Evolutionary conservation across 2,113 vertebrate genomes (phyloP), one percentile per base, ranked within the genome.

Genomic region (Narcine bancroftii): DNA sequence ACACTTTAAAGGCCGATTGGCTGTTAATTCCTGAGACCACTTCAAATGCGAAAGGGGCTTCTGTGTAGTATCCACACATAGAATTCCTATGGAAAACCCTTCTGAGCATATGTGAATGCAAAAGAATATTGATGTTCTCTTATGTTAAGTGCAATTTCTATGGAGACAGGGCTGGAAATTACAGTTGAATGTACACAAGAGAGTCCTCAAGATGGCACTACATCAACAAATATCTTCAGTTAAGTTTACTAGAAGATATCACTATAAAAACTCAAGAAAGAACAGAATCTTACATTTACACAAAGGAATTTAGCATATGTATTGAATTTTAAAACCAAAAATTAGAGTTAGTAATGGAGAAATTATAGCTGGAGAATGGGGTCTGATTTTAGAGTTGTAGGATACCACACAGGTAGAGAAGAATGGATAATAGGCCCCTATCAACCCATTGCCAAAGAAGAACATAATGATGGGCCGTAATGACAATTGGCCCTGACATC

Each of bases 121-220:
- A 15, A 36, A 19, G 2, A 33, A n/a, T n/a, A 85, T 85, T 85
- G 50, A 85, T n/a, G 33, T n/a, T n/a, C 17, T 50, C 36, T 36
- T 39, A 53, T 15, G 29, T 56, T n/a, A 85, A 36, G n/a, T 85
- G 50, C 50, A 56, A 85, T 83, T 24, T 79, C 45, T 79, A 6
- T 50, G 29, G 33, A 39, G 50, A 60, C 53, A 15, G 15, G 33
- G 26, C 53, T 36, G 19, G 33, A n/a, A n/a, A 85, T n/a, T 53
- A 9, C 15, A 21, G 81, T n/a, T 19, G 81, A 85, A 85, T 85
- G 29, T 60, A 36, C 50, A 85, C 81, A 85, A 53, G 81, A 56
- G 33, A 85, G 36, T 85, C 81, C 81, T 85, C 81, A 85, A 85
- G 81, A 60, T 85, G 81, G 81, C 81, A 85, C 81, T 85, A 33